These are phyloP conservation scores for Pogona vitticeps DNA, from an alignment of 2,113 vertebrate genomes.

Conservation along the genomic window DNA sequence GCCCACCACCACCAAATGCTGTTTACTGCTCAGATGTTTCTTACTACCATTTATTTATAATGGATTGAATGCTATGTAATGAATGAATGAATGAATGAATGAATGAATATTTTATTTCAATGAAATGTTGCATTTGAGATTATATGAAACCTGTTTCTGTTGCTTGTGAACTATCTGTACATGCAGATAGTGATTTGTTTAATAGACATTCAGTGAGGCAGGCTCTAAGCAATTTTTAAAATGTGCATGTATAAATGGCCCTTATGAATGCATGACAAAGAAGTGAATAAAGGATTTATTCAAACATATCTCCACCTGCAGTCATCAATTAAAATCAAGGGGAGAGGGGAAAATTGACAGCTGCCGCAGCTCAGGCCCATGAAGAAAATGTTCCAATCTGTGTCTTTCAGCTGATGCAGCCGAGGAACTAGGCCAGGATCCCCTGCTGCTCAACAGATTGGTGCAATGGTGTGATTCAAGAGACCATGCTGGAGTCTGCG, in stretches of 20 bases:
- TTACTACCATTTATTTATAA: background rate
- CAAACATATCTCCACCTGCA: background rate
- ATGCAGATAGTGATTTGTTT: background rate
- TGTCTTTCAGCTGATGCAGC: conserved; percentile 81
- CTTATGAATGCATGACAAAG: background rate
- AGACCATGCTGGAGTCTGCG: conserved; percentile 76
- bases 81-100: background rate
- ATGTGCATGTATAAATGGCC: background rate
- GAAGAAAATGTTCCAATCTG: background rate
- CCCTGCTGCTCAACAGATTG: conserved; percentile 76
- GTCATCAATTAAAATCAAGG: background rate
- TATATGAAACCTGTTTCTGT: background rate
- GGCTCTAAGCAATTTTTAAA: background rate
- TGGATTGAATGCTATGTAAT: too few relatives aligned
- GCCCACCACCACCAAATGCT: too few relatives aligned
- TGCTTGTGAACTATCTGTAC: background rate
- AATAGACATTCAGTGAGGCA: background rate
- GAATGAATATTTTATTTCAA: background rate
- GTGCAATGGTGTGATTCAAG: conserved; percentile 85
- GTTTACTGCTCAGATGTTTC: background rate
- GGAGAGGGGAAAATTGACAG: background rate
- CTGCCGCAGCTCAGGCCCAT: background rate
- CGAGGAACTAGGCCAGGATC: conserved; percentile 80
- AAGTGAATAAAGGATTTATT: background rate
- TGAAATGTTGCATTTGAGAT: background rate